Base-by-base conservation (phyloP, 2,113 vertebrate species). In the Gracilinanus agilis region DNA sequence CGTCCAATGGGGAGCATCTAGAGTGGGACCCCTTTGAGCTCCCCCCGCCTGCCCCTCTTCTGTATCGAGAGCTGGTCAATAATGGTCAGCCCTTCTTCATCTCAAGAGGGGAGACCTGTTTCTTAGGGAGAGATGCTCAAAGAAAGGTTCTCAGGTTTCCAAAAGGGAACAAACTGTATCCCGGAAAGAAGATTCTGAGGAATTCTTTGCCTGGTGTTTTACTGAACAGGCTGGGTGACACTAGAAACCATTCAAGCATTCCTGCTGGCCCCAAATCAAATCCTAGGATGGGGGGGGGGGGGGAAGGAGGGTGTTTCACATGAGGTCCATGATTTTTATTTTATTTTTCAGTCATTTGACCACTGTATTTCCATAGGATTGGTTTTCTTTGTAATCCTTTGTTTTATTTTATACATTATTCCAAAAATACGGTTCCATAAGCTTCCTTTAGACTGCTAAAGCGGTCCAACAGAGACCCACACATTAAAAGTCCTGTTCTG, bases 41-140 rank as follows among this genome's bases (percentile, higher is more conserved):
- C 91, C 91, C 91, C 91, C 54, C 16, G 90, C 92, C 29, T 88
- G 24, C 54, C 24, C 8, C 92, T 55, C 90, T 53, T 90, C 95
- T 83, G 6, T 21, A 40, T 96, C 53, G 29, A 19, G 24, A 49
- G 44, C 44, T 0, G 94, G 90, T 94, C 92, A 75, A 92, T 83
- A 75, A 92, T 83, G 40, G 90, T 67, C 44, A 53, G 53, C 53
- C 90, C 54, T 40, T 55, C 54, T 10, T 40, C 24, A 44, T 54
- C 40, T 29, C 92, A 61, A 88, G 83, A 90, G 89, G 58, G 90
- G n/a, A 55, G 40, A 49, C 89, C 44, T 13, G 44, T 53, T 56
- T 75, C 53, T 92, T 56, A 54, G 54, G 44, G 27, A 11, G 24
- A 90, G 44, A 90, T 24, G 24, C 89, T 53, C 5, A 24, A 13